Evolutionary conservation across 2,113 vertebrate species (phyloP), one percentile per base, ranked within the genome.

Genomic region (Nesospiza acunhae): DNA sequence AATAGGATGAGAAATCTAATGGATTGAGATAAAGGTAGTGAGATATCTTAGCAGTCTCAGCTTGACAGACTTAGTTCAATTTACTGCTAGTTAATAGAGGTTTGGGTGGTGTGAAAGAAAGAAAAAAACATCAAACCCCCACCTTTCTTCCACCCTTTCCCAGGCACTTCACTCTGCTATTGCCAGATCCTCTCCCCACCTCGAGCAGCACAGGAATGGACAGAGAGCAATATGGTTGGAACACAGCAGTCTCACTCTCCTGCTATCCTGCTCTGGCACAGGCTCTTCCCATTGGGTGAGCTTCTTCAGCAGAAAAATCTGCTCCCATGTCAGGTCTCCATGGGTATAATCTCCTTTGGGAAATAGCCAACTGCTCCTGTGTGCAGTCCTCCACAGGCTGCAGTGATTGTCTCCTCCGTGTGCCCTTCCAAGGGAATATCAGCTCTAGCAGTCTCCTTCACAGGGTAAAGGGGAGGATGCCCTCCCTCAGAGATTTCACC

Each of bases 311-410:
- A 80, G 63, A 63, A 87, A 80, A 44, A 49, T 27, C 13, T 59
- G 11, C 17, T 68, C 30, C 24, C 20, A 7, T n/a, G 2, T 41
- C 4, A 14, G 8, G 4, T 41, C 11, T 44, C 24, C 7, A 46
- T 0, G 0, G 16, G 2, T 26, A 4, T 27, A 13, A 24, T 50
- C 49, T 49, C 30, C 9, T 69, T 46, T 2, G 5, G 39, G 46
- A 88, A 81, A 73, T 46, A 64, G 14, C 9, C 28, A 81, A 0
- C 11, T 55, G 15, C 6, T 80, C 9, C 24, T 33, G 8, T 19
- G 16, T 21, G 14, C 28, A 33, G 9, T 35, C 4, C 5, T 67
- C 23, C 12, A 59, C 26, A 50, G 6, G 26, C 3, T 30, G 13
- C 27, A 59, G 33, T 30, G 49, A 37, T 15, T n/a, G 5, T 46